Base-by-base conservation (phyloP, 1,140 invertebrate genomes). In the Sycophila sp. region DNA sequence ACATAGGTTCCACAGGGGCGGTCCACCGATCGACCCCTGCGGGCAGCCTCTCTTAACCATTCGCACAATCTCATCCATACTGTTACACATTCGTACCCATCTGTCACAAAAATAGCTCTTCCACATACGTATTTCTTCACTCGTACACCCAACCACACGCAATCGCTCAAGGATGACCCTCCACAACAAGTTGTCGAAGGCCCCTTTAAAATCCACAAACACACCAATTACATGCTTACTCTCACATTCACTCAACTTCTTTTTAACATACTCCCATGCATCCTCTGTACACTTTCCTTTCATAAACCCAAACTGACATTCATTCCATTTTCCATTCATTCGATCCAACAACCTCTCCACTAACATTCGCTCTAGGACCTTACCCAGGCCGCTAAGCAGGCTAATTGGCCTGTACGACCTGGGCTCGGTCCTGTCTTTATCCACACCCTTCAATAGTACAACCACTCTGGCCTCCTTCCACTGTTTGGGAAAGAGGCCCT, bases 341-440 rank as follows among this genome's bases (percentile, higher is more conserved):
- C 40, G 66, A 1, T 66, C 3, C 28, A 55, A 24, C 0, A 80
- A 34, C 36, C 76, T 64, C 7, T 30, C 8, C 0, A 71, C 49
- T n/a, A 80, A 63, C 13, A 80, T 64, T n/a, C 26, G 13, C n/a
- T 62, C 58, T 2, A 62, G 15, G 24, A 62, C 24, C 58, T 62
- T 62, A 10, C 58, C 58, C 13, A 62, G 26, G 30, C 32, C 15
- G 2, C 30, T 28, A 10, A 62, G 8, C 5, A 62, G 26, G 26
- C 58, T 24, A 22, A 62, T 62, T 15, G 40, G 58, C 15, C 58
- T 42, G 26, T 45, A 62, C 1, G 58, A 17, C n/a, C 32, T 8
- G 2, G 56, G 56, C 0, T 26, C 11, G 6, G 19, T 42, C 22
- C 13, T 32, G 13, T 60, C 36, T n/a, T 42, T 40, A 2, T 42